Conservation (phyloP, 1,140 invertebrate species). For the Odontomachus brunneus region DNA sequence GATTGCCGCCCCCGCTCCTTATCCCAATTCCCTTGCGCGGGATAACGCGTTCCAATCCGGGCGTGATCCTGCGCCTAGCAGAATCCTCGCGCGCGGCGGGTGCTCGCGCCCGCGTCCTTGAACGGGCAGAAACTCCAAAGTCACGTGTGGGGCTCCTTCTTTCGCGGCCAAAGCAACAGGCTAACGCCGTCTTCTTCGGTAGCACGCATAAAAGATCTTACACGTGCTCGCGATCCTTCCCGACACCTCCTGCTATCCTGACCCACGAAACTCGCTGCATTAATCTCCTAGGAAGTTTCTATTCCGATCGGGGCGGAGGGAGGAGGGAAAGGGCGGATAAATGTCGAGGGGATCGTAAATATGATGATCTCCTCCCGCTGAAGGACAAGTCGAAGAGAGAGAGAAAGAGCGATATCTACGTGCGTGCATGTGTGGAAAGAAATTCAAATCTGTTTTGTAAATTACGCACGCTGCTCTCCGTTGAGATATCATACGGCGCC, state of each 20-base stretch:
- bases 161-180: slow-evolving; percentile 65
- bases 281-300: slow-evolving; percentile 61
- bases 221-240: slow-evolving; percentile 49
- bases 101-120: slow-evolving; percentile 23
- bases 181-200: slow-evolving; percentile 44
- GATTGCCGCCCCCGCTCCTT: slow-evolving; percentile 79
- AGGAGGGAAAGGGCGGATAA: too few species aligned
- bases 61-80: slow-evolving; percentile 25
- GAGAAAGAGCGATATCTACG: background rate
- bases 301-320: slow-evolving; percentile 22
- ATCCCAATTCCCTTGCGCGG: slow-evolving; percentile 79
- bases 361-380: slow-evolving; percentile 1
- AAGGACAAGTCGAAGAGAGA: background rate
- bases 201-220: slow-evolving; percentile 52
- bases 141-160: slow-evolving; percentile 28
- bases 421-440: background rate
- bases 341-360: slow-evolving; percentile 15
- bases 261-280: slow-evolving; percentile 69
- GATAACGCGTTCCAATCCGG: slow-evolving; percentile 64
- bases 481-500: too few species aligned
- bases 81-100: background rate
- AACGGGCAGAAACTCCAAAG: slow-evolving; percentile 7
- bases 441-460: too few species aligned
- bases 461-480: too few species aligned
- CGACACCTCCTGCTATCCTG: slow-evolving; percentile 76